These are phyloP conservation scores for Triplophysa dalaica DNA, from an alignment of 2,113 vertebrate genomes.

Conservation along the genomic window DNA sequence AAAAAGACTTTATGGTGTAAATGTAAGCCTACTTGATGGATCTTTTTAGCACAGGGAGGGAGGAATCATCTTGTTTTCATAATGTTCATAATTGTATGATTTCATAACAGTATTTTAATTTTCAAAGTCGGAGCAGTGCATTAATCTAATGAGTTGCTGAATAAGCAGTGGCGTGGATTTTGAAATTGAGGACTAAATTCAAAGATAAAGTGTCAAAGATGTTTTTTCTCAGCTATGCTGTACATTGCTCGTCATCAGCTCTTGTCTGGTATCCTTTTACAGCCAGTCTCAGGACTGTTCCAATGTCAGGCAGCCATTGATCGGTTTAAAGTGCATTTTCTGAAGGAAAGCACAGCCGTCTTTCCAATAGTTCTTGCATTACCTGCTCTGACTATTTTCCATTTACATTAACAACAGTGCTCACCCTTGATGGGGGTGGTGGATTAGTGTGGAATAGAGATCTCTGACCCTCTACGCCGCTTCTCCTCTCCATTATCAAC, in stretches of 20 bases:
- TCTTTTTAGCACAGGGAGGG: not conserved
- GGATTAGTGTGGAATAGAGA: constrained; percentile 30
- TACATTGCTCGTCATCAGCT: constrained; percentile 14
- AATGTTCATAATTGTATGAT: not conserved
- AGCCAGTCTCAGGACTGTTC: constrained; percentile 51
- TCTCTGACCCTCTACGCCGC: constrained; percentile 38
- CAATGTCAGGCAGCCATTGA: constrained; percentile 61
- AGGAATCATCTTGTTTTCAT: not conserved
- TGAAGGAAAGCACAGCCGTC: constrained; percentile 58
- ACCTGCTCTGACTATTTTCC: constrained; percentile 56
- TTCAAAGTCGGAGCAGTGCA: not conserved
- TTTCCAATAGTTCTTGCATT: constrained; percentile 57
- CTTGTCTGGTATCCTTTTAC: constrained; percentile 44
- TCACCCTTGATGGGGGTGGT: constrained; percentile 36
- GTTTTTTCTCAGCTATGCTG: constrained; percentile 1
- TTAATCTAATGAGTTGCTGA: constrained; percentile 28
- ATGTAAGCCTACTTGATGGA: constrained; percentile 1
- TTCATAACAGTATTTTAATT: not conserved
- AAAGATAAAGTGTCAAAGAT: not conserved
- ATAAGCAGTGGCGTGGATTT: not conserved
- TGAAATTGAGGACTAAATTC: not conserved
- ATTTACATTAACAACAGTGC: constrained; percentile 50
- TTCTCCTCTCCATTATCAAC: constrained; percentile 21
- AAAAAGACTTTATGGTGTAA: no score
- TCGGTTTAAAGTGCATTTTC: constrained; percentile 73